Evolutionary conservation across 2,113 vertebrate genomes (phyloP).

Genomic region (Larimichthys crocea): DNA sequence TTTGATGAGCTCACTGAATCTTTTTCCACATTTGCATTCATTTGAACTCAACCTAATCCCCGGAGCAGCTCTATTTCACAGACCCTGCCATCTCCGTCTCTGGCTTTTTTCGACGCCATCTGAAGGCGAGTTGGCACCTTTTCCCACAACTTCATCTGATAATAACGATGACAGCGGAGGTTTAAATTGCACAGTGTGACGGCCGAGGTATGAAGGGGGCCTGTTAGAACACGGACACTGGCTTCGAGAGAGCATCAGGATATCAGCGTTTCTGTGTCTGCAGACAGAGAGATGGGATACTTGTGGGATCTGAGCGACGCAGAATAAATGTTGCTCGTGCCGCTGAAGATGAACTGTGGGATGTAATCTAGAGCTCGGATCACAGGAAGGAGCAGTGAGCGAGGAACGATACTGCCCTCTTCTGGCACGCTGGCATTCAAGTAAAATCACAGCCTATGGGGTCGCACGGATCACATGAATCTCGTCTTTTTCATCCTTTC

Average conservation of each 20-base stretch:
- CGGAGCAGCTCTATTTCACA: not conserved
- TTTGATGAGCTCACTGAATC: not conserved
- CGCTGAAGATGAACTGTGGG: not conserved
- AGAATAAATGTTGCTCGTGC: not conserved
- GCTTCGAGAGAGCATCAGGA: constrained; percentile 38
- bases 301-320: constrained; percentile 19
- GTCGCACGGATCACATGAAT: not conserved
- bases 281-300: constrained; percentile 26
- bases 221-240: constrained; percentile 58
- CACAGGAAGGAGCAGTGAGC: not conserved
- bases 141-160: constrained; percentile 44
- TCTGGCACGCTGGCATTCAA: constrained; percentile 30
- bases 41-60: constrained; percentile 11
- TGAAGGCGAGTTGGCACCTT: constrained; percentile 23
- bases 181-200: constrained; percentile 62
- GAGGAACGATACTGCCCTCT: constrained; percentile 66
- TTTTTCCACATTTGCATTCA: not conserved
- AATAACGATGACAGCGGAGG: constrained; percentile 53
- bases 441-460: not conserved
- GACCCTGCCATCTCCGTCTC: not conserved
- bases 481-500: not conserved
- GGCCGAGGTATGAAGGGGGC: constrained; percentile 64
- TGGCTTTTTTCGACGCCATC: constrained; percentile 9
- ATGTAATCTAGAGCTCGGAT: not conserved
- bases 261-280: constrained; percentile 14